phyloP scores from a whole-genome alignment of 2,888 invertebrate species.

The Hirudinaria manillensis region DNA sequence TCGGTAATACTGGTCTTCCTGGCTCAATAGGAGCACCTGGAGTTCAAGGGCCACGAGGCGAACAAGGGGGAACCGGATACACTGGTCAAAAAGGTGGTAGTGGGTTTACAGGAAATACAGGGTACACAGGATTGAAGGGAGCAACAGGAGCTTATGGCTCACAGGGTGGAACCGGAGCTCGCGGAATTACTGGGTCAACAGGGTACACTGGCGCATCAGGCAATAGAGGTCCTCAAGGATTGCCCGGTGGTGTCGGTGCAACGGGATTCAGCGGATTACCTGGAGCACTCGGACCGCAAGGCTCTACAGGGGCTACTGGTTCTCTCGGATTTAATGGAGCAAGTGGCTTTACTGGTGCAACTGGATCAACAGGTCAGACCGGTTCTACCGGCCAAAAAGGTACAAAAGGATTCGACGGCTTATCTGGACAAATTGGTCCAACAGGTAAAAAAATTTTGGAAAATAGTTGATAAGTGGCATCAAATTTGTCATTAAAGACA shows the following conservation, averaged over 20 bases:
- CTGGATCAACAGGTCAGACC: constrained; percentile 60
- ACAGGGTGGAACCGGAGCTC: constrained; percentile 26
- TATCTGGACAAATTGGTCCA: constrained; percentile 22
- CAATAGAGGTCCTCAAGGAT: constrained; percentile 32
- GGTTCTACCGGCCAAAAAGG: constrained; percentile 53
- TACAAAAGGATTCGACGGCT: not conserved
- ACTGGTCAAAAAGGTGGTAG: constrained; percentile 22
- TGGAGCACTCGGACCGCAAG: constrained; percentile 35
- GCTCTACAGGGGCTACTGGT: constrained; percentile 27
- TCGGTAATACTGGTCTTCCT: too few species aligned
- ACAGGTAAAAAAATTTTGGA: constrained; percentile 25
- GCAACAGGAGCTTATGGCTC: not conserved
- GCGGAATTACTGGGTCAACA: constrained; percentile 15
- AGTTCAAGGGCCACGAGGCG: constrained; percentile 11
- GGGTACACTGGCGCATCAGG: constrained; percentile 51
- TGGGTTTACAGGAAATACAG: constrained; percentile 21
- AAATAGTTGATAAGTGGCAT: not conserved
- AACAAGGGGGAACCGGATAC: not conserved
- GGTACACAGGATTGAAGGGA: constrained; percentile 8
- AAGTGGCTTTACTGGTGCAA: constrained; percentile 39
- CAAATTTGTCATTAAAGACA: too few species aligned
- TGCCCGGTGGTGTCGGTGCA: constrained; percentile 32
- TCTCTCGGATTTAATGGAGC: constrained; percentile 32
- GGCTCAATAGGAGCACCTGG: constrained; percentile 25
- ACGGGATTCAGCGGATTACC: constrained; percentile 31